Percentiles rank a stretch among this genome's conserved stretches.
These are phyloP conservation scores for Conomelus anceps DNA, from an alignment of 2,888 invertebrate species.

Conservation along the genomic window DNA sequence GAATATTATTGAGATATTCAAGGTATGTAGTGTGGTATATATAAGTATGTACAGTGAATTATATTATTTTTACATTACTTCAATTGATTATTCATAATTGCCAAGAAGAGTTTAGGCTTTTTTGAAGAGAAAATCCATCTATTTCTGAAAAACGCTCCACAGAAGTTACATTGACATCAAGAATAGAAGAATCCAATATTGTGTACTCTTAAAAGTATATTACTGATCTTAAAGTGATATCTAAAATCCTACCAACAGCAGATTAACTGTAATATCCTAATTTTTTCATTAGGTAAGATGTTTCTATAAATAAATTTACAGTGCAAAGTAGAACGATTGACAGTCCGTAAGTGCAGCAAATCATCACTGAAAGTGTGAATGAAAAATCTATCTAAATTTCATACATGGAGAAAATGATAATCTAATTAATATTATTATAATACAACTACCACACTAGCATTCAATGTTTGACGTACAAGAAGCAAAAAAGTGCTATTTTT, in stretches of 20 bases:
- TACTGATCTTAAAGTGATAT: too few species aligned
- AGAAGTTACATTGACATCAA: neutral
- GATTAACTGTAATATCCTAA: neutral
- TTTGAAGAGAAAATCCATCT: neutral
- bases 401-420: neutral
- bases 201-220: neutral
- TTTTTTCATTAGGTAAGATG: neutral
- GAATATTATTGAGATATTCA: too few species aligned
- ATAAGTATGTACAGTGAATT: too few species aligned
- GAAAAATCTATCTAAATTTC: neutral
- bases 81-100: too few species aligned
- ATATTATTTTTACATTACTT: too few species aligned
- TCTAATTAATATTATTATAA: neutral
- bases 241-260: too few species aligned
- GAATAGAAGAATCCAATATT: neutral
- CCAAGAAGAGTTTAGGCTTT: neutral
- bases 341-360: neutral
- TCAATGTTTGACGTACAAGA: neutral
- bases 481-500: neutral
- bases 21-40: too few species aligned
- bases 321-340: neutral
- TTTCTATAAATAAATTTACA: neutral
- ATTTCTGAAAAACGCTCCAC: neutral
- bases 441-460: neutral
- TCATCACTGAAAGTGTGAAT: neutral